Evolutionary conservation across 2,113 vertebrate genomes (phyloP).

Genomic region (Thinocorus orbignyianus): DNA sequence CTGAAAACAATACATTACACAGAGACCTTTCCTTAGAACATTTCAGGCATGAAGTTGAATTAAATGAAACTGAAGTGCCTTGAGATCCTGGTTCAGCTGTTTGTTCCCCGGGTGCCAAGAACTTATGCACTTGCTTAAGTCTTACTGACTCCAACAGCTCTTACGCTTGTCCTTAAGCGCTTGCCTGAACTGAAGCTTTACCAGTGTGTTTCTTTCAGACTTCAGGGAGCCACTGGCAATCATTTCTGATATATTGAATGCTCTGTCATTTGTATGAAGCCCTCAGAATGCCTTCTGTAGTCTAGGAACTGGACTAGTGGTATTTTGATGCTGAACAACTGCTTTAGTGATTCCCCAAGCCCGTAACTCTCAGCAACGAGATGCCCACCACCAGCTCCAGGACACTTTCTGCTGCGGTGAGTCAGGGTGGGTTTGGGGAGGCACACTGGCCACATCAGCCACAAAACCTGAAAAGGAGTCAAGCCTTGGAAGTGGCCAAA

Average conservation of each 20-base stretch:
- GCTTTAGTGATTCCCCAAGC: neutral
- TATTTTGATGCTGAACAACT: neutral
- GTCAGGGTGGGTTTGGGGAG: neutral
- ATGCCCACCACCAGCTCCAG: neutral
- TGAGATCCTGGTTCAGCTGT: neutral
- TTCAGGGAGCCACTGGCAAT: neutral
- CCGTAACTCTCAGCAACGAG: neutral
- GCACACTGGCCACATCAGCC: neutral
- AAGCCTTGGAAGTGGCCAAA: neutral
- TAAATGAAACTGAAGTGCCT: slow-evolving; percentile 17
- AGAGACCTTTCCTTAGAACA: slow-evolving; percentile 6
- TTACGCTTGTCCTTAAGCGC: neutral
- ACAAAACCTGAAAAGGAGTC: neutral
- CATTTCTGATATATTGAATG: neutral
- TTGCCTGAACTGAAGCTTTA: neutral
- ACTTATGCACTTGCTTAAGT: neutral
- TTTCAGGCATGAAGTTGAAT: slow-evolving; percentile 13
- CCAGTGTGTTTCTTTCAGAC: neutral
- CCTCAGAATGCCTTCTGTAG: neutral
- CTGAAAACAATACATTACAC: slow-evolving; percentile 72
- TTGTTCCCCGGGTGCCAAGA: neutral
- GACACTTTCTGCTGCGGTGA: neutral
- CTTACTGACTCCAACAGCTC: neutral
- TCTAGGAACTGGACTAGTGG: neutral
- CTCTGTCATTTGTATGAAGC: neutral